Evolutionary conservation across 2,113 vertebrate species (phyloP), one percentile per base, ranked within the genome.

Genomic region (Ranitomeya imitator): DNA sequence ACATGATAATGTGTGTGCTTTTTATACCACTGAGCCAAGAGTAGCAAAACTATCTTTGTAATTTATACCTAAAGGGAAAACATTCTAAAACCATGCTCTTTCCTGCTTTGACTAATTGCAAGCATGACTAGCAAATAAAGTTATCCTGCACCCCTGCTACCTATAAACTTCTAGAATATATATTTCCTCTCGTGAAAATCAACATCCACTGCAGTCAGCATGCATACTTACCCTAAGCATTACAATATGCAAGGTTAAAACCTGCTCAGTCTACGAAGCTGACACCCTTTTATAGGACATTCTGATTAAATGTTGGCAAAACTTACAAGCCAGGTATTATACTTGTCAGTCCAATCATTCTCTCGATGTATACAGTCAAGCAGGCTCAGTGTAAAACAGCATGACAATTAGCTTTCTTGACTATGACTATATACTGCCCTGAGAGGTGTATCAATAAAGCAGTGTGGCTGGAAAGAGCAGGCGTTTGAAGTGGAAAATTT

Each of bases 401-500:
- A 51, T 26, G 90, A 18, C 8, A 89, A 86, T 91, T 88, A 93
- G 1, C 21, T 90, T 18, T 85, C 80, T 90, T 90, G 13, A 83
- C 37, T 90, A n/a, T 79, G 55, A 90, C 18, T 91, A 90, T 90
- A 51, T 88, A 5, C 16, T 88, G 10, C 80, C 54, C 26, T 90
- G 87, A 79, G 71, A 83, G 7, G 18, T 31, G 87, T 85, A 80
- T 76, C 85, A 91, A 45, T 84, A 83, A 89, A 91, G 52, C 26
- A 9, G 55, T 61, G 79, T 21, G 74, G 26, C 88, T 92, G 78
- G 79, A 91, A 91, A 59, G n/a, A 90, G 85, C 86, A 90, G 86
- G 18, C 67, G 85, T 89, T 90, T 86, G 90, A 91, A 85, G 65
- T 87, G 79, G 85, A 76, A 90, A 93, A 89, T 89, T 59, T 91